Conservation (phyloP, 2,113 vertebrate species). For the Rhinichthys klamathensis region DNA sequence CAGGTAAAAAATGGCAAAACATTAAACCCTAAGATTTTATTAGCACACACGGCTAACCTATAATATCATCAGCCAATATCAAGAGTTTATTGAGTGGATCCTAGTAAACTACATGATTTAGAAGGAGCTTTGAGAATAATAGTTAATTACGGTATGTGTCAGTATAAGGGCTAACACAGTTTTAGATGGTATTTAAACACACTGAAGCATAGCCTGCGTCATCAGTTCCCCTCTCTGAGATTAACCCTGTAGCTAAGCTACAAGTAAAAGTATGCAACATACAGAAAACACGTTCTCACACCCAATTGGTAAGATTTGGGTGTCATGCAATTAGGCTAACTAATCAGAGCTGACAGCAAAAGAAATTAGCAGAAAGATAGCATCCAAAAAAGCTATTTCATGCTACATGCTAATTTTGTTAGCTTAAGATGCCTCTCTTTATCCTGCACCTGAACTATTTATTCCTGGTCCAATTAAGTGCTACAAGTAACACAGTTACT, state of each 20-base stretch:
- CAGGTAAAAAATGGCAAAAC: background rate
- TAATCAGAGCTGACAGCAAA: constrained; percentile 6
- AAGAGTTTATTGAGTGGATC: background rate
- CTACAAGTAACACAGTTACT: background rate
- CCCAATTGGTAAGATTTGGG: background rate
- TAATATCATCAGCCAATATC: background rate
- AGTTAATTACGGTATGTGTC: no score
- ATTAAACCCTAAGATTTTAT: background rate
- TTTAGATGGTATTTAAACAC: background rate
- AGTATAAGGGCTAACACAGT: background rate
- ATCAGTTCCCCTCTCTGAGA: background rate
- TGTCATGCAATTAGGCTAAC: background rate
- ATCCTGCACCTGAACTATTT: background rate
- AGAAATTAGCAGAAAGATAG: background rate
- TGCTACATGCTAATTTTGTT: constrained; percentile 1
- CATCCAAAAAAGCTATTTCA: background rate
- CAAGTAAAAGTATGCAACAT: background rate
- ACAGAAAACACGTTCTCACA: background rate
- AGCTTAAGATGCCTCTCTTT: background rate
- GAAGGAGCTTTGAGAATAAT: no score
- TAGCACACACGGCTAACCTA: background rate
- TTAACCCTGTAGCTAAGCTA: background rate
- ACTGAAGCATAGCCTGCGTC: background rate
- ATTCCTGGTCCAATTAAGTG: background rate
- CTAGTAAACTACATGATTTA: background rate